Evolutionary conservation across 1,140 invertebrate species (phyloP).

Genomic region (Pantala flavescens): DNA sequence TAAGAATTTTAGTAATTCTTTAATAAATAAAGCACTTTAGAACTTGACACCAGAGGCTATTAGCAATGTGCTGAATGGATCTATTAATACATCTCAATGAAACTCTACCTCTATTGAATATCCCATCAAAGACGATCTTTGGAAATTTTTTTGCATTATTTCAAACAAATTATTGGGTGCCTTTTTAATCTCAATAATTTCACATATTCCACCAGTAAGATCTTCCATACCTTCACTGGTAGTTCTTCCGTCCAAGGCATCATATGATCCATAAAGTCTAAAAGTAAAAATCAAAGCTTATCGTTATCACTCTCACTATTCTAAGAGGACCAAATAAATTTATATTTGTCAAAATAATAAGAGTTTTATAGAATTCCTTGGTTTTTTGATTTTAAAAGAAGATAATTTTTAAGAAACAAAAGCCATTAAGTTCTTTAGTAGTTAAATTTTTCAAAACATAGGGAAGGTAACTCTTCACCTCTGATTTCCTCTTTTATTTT

Average conservation of each 20-base stretch:
- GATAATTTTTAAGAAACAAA: background rate
- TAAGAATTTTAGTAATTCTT: background rate
- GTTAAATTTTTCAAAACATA: background rate
- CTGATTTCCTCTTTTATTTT: background rate
- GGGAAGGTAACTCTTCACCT: background rate
- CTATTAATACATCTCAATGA: background rate
- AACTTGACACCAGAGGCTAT: too few relatives aligned
- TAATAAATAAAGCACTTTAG: background rate
- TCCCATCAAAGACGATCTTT: slow-evolving; percentile 55
- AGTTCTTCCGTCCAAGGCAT: slow-evolving; percentile 56
- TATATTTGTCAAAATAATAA: too few relatives aligned
- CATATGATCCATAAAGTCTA: slow-evolving; percentile 54
- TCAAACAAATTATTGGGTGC: slow-evolving; percentile 42
- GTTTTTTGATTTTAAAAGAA: background rate
- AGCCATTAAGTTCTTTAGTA: background rate
- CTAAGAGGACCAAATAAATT: background rate
- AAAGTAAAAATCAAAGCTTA: slow-evolving; percentile 20
- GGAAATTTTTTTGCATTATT: slow-evolving; percentile 47
- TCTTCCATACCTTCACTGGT: slow-evolving; percentile 61
- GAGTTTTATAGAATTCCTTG: background rate
- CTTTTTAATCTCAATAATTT: slow-evolving; percentile 35
- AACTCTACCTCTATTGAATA: slow-evolving; percentile 50
- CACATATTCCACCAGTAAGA: slow-evolving; percentile 60
- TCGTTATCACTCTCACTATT: background rate
- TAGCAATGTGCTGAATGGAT: too few relatives aligned